Conservation (phyloP, 2,888 invertebrate species). For the Cepaea hortensis region DNA sequence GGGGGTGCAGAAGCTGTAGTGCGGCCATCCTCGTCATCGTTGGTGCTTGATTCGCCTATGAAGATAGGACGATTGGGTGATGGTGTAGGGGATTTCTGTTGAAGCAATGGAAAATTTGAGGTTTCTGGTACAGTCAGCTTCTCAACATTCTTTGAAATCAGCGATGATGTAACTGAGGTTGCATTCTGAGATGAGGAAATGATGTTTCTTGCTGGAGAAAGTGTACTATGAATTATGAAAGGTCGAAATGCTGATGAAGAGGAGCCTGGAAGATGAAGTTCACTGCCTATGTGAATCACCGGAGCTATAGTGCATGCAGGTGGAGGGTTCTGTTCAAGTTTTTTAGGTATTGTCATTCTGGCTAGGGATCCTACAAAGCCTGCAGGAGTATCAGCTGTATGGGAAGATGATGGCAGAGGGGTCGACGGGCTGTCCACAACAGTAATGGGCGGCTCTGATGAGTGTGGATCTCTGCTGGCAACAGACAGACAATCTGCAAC, state of each 20-base stretch:
- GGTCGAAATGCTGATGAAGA: conserved; percentile 48
- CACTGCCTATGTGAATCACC: conserved; percentile 19
- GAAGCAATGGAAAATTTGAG: not conserved
- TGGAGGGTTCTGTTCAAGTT: not conserved
- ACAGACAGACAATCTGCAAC: conserved; percentile 25
- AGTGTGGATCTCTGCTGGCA: conserved; percentile 7
- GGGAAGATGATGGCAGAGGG: conserved; percentile 1
- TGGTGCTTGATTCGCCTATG: conserved; percentile 7
- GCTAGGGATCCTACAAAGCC: not conserved
- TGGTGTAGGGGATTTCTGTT: conserved; percentile 20
- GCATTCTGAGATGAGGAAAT: conserved; percentile 34
- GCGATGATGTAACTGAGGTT: conserved; percentile 34
- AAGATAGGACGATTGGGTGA: conserved; percentile 27
- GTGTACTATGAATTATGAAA: conserved; percentile 34
- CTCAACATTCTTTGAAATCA: conserved; percentile 24
- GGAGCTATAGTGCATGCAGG: conserved; percentile 33
- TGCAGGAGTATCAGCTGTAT: not conserved
- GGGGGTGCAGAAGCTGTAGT: conserved; percentile 52
- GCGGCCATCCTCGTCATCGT: conserved; percentile 43
- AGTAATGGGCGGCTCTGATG: conserved; percentile 13
- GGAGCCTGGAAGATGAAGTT: conserved; percentile 44
- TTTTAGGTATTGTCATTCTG: conserved; percentile 28
- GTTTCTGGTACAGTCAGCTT: conserved; percentile 22
- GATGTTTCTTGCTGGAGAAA: conserved; percentile 3
- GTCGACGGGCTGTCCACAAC: conserved; percentile 8